phyloP scores from a whole-genome alignment of 1,140 invertebrate species.

The Plodia interpunctella region DNA sequence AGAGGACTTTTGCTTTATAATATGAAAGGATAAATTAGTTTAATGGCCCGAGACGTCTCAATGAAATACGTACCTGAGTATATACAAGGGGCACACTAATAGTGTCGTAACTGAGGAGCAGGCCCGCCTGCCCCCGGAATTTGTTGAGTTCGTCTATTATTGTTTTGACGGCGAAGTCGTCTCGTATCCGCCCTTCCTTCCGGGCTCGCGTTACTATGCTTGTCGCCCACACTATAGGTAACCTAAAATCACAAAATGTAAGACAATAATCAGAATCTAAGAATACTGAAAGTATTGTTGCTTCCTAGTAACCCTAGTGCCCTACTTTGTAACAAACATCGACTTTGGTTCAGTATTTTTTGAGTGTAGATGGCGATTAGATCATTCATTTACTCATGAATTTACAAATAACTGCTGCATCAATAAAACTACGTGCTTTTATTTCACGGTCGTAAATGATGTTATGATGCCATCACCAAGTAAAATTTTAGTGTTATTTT shows the following conservation, averaged over 20 bases:
- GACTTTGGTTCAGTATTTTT: too few relatives aligned
- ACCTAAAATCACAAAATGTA: constrained; percentile 56
- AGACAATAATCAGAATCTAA: too few relatives aligned
- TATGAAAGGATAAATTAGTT: too few relatives aligned
- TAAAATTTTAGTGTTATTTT: too few relatives aligned
- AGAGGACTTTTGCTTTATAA: too few relatives aligned
- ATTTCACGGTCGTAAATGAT: background rate
- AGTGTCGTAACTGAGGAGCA: constrained; percentile 90
- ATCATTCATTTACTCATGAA: too few relatives aligned
- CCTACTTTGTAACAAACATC: too few relatives aligned
- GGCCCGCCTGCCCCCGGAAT: constrained; percentile 90
- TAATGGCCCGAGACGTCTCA: background rate
- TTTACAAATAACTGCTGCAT: too few relatives aligned
- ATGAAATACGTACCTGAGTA: constrained; percentile 82
- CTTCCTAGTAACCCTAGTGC: too few relatives aligned
- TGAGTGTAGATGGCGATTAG: too few relatives aligned
- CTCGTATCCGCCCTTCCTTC: constrained; percentile 93
- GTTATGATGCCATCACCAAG: too few relatives aligned
- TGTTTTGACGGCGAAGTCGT: constrained; percentile 95
- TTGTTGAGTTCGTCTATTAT: constrained; percentile 93
- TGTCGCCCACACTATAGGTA: constrained; percentile 95
- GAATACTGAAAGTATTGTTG: too few relatives aligned
- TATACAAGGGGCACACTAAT: constrained; percentile 96
- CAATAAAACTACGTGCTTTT: background rate
- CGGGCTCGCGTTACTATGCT: constrained; percentile 91